phyloP scores from a whole-genome alignment of 2,797 vertebrate species.

The Danio aesculapii region DNA sequence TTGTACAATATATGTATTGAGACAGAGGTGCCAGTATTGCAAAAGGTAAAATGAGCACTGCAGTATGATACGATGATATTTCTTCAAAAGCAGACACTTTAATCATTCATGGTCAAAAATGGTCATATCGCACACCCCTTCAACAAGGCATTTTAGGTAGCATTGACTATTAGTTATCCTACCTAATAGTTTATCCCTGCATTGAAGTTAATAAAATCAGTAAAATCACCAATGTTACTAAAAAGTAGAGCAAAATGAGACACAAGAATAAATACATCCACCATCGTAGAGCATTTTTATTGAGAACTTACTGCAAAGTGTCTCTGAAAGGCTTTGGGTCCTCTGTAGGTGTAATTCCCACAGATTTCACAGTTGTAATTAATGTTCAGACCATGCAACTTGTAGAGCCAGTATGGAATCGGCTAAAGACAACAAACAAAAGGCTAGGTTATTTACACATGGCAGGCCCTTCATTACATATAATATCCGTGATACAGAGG shows the following conservation, averaged over 20 bases:
- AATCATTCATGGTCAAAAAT: too few species aligned
- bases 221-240: not conserved
- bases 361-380: conserved; percentile 99
- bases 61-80: too few species aligned
- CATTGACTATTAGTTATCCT: too few species aligned
- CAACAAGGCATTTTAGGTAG: too few species aligned
- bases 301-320: conserved; percentile 89
- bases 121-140: too few species aligned
- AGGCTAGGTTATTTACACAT: not conserved
- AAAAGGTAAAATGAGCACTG: too few species aligned
- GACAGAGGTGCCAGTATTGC: too few species aligned
- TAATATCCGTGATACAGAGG: too few species aligned
- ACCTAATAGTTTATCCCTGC: too few species aligned
- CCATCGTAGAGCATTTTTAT: not conserved
- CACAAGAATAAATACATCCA: not conserved
- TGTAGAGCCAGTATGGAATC: conserved; percentile 97
- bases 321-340: conserved; percentile 97
- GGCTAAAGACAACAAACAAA: conserved; percentile 77
- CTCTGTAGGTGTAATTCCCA: conserved; percentile 97
- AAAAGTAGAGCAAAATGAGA: not conserved
- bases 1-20: too few species aligned
- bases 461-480: not conserved
- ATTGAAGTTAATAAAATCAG: not conserved
- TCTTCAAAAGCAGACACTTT: too few species aligned
- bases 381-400: conserved; percentile 96